Evolutionary conservation across 2,888 invertebrate species (phyloP), one percentile per base, ranked within the genome.

Genomic region (Lycocerus yunnanus): DNA sequence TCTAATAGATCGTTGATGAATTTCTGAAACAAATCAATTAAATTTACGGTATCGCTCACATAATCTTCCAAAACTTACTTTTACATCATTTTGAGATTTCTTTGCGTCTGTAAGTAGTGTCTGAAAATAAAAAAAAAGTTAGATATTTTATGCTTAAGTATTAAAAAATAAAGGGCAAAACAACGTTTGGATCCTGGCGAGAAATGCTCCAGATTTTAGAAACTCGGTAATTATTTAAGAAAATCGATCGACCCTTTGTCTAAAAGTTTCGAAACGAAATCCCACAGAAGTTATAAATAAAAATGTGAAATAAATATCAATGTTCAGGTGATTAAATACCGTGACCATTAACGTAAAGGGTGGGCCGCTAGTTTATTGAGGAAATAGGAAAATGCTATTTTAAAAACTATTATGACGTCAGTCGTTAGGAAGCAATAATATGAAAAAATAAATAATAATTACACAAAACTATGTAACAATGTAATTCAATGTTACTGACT

Each of bases 1-100:
- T 95, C 95, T 88, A 96, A 89, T 86, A 96, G 90, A 88, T 95
- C 95, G 86, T 94, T 94, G 87, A 95, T 95, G 88, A 96, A 96
- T 93, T 95, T 95, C 95, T 95, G 90, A 75, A 91, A 92, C 83
- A 85, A 83, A 18, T 18, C 0, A 81, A 67, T n/a, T 24, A 61
- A 18, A 8, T 65, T 58, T 14, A 20, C 61, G 13, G 14, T 2
- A 2, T 15, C 14, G 24, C n/a, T 3, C 4, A 13, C 6, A 3
- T 2, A 68, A 75, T 13, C 71, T 27, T 75, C n/a, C 43, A n/a
- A n/a, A n/a, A 43, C 43, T 92, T 88, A 95, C 95, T 90, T 94
- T 93, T 88, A 95, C 94, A 90, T 95, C 95, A 87, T 92, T 94
- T 87, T 92, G 93, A 83, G 95, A 93, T 87, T 94, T 94, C 89